Evolutionary conservation across 2,888 invertebrate genomes (phyloP).

Genomic region (Neria commutata): DNA sequence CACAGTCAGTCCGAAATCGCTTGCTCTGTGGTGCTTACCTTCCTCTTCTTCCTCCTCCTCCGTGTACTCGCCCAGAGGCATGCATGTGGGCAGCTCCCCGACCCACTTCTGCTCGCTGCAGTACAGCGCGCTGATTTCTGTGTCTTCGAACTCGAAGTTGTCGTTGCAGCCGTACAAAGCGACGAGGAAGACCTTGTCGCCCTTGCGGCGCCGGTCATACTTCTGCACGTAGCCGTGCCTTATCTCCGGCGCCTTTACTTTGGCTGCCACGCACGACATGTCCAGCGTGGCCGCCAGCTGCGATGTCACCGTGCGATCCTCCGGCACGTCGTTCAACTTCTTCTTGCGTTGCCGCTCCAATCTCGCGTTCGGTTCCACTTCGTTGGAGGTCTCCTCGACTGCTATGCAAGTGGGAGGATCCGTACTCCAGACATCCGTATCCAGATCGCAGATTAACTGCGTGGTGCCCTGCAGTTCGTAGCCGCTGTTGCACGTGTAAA

Average conservation of each 20-base stretch:
- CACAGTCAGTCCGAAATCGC: neutral
- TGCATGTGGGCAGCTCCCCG: conserved; percentile 65
- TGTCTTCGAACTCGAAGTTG: conserved; percentile 63
- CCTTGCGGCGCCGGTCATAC: conserved; percentile 56
- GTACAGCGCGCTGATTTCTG: conserved; percentile 64
- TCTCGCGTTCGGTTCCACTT: conserved; percentile 25
- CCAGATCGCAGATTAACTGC: conserved; percentile 51
- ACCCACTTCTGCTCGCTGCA: conserved; percentile 67
- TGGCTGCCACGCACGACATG: conserved; percentile 56
- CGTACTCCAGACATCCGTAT: conserved; percentile 55
- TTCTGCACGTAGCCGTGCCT: conserved; percentile 54
- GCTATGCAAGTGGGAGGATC: conserved; percentile 54
- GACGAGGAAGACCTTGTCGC: conserved; percentile 64
- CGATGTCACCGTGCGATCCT: conserved; percentile 49
- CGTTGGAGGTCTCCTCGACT: conserved; percentile 31
- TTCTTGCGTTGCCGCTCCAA: conserved; percentile 36
- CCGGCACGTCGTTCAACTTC: conserved; percentile 47
- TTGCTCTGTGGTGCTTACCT: conserved; percentile 6
- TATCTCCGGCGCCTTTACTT: conserved; percentile 58
- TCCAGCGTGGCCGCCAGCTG: conserved; percentile 53
- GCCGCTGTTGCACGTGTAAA: conserved; percentile 53
- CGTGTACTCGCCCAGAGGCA: conserved; percentile 39
- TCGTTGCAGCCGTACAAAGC: conserved; percentile 66
- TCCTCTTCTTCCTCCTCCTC: conserved; percentile 38
- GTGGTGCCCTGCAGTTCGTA: conserved; percentile 49